Conservation (phyloP, 2,797 vertebrate genomes). For the Apodemus agrarius region DNA sequence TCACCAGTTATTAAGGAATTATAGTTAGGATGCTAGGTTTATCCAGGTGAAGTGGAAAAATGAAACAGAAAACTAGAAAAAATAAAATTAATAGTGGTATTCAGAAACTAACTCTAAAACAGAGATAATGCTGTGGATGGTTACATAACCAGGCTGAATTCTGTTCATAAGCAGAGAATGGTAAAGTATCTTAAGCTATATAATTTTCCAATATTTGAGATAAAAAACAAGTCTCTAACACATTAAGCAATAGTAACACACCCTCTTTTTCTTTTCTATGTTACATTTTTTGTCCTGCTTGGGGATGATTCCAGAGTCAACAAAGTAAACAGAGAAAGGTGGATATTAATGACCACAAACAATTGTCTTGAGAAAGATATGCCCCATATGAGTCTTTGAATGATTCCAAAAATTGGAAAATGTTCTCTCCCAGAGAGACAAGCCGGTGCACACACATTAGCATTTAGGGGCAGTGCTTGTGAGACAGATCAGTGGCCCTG, state of each 20-base stretch:
- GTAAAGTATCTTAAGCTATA: neutral
- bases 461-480: neutral
- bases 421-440: neutral
- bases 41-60: neutral
- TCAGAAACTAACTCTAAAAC: neutral
- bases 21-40: neutral
- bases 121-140: neutral
- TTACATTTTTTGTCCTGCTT: too few relatives aligned
- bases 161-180: neutral
- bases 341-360: neutral
- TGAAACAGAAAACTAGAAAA: neutral
- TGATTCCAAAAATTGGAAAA: neutral
- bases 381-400: neutral
- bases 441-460: neutral
- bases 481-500: too few relatives aligned
- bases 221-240: neutral
- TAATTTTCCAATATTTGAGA: neutral
- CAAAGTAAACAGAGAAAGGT: neutral
- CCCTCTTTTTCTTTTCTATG: neutral
- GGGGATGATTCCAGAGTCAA: neutral
- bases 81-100: neutral
- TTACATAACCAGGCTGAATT: too few relatives aligned
- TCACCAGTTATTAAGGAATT: neutral
- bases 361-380: neutral
- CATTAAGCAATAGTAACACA: neutral